Conservation (phyloP, 2,888 invertebrate species). For the Cerceris rybyensis region DNA sequence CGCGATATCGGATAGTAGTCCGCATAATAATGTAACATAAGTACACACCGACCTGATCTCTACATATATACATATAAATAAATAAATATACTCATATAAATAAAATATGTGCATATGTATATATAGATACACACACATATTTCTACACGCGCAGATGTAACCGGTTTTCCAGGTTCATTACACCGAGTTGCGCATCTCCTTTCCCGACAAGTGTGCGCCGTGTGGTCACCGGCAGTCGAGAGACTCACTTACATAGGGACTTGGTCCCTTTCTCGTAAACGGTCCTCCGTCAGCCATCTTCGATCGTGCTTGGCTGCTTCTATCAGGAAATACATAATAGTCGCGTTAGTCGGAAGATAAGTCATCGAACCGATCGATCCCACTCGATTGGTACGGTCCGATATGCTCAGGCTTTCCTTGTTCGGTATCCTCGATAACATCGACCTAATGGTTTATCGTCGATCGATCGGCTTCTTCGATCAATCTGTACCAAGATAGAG, state of each 20-base stretch:
- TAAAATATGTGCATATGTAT: too few species aligned
- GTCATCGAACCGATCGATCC: slow-evolving; percentile 58
- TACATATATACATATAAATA: slow-evolving; percentile 57
- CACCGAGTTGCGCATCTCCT: slow-evolving; percentile 79
- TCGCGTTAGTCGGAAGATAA: slow-evolving; percentile 54
- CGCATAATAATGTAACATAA: slow-evolving; percentile 65
- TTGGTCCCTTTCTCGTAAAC: slow-evolving; percentile 71
- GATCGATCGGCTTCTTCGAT: slow-evolving; percentile 29
- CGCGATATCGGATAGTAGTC: slow-evolving; percentile 57
- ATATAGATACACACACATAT: too few species aligned
- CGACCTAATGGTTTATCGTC: slow-evolving; percentile 50
- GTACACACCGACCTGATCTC: slow-evolving; percentile 72
- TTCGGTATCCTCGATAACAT: slow-evolving; percentile 46
- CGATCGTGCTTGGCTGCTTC: slow-evolving; percentile 31
- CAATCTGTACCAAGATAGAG: slow-evolving; percentile 20
- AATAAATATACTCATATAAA: too few species aligned
- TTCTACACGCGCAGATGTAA: slow-evolving; percentile 73
- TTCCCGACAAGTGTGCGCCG: slow-evolving; percentile 77
- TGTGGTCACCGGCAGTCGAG: slow-evolving; percentile 68
- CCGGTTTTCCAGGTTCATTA: slow-evolving; percentile 82
- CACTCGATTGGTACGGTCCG: slow-evolving; percentile 45
- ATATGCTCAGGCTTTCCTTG: slow-evolving; percentile 34
- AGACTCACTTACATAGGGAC: slow-evolving; percentile 65
- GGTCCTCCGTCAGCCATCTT: slow-evolving; percentile 41
- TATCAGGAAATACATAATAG: slow-evolving; percentile 58